Percentiles rank a stretch among this genome's conserved stretches.
Evolutionary conservation across 1,140 invertebrate genomes (phyloP).

Genomic region (Pteromalus puparum): DNA sequence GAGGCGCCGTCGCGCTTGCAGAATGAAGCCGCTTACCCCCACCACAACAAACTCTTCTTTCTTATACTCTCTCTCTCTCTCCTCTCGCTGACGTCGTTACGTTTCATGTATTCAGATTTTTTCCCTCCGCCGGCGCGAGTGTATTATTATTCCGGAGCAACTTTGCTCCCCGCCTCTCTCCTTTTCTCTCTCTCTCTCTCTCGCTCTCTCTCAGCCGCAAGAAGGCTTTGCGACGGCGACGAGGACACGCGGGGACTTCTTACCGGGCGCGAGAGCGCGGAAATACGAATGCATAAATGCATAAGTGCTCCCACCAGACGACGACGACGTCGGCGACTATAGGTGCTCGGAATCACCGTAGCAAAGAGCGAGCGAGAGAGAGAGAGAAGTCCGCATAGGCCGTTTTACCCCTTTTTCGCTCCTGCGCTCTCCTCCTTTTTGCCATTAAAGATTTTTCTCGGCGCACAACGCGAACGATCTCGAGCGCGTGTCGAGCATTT

Average conservation of each 20-base stretch:
- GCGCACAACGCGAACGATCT: neutral
- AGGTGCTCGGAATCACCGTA: constrained; percentile 21
- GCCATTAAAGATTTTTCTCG: constrained; percentile 51
- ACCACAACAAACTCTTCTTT: constrained; percentile 5
- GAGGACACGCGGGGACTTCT: constrained; percentile 58
- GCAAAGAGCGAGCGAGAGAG: neutral
- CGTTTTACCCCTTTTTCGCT: constrained; percentile 51
- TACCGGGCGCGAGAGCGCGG: constrained; percentile 66
- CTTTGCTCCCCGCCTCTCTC: constrained; percentile 66
- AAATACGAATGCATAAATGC: constrained; percentile 78
- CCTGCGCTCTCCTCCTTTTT: neutral
- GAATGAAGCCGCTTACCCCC: constrained; percentile 65
- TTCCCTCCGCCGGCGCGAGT: constrained; percentile 64
- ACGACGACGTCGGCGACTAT: constrained; percentile 22
- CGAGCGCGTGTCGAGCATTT: constrained; percentile 29
- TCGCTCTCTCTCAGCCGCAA: constrained; percentile 16
- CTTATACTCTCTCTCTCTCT: constrained; percentile 29
- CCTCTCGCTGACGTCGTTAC: constrained; percentile 65
- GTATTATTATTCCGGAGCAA: constrained; percentile 76
- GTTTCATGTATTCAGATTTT: constrained; percentile 77
- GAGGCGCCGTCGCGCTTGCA: constrained; percentile 55
- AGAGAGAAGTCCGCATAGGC: constrained; percentile 48
- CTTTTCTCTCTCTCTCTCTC: constrained; percentile 42
- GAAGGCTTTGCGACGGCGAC: constrained; percentile 55
- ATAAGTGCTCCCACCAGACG: constrained; percentile 69